These are phyloP conservation scores for Chionoecetes opilio DNA, from an alignment of 1,140 invertebrate species.

Conservation along the genomic window DNA sequence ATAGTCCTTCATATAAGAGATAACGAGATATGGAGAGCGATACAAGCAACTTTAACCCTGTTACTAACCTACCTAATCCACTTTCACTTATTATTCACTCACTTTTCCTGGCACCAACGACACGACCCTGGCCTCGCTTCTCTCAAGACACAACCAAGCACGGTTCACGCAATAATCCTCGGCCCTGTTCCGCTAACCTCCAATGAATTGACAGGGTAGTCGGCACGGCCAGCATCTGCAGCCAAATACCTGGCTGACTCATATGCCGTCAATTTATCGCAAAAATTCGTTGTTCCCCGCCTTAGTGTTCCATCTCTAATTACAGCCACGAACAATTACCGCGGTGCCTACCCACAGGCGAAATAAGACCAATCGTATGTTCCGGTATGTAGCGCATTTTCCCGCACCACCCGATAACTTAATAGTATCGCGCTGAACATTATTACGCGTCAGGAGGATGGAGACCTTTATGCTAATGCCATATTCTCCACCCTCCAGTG, in stretches of 20 bases:
- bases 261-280: not conserved
- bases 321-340: slow-evolving; percentile 4
- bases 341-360: not conserved
- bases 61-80: no score
- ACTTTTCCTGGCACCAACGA: no score
- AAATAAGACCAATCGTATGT: not conserved
- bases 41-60: no score
- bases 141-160: no score
- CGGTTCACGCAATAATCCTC: no score
- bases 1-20: no score
- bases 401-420: not conserved
- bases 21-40: no score
- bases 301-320: not conserved
- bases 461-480: slow-evolving; percentile 28
- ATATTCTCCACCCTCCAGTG: not conserved
- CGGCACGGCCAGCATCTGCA: not conserved
- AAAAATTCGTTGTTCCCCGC: not conserved
- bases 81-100: no score
- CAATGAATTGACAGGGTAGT: not conserved
- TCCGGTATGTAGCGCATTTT: not conserved
- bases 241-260: not conserved
- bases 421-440: slow-evolving; percentile 20
- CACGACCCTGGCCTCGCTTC: no score
- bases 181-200: no score
- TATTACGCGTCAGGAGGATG: slow-evolving; percentile 7